Conservation (phyloP, 2,797 vertebrate genomes). For the Oryzias sinensis region DNA sequence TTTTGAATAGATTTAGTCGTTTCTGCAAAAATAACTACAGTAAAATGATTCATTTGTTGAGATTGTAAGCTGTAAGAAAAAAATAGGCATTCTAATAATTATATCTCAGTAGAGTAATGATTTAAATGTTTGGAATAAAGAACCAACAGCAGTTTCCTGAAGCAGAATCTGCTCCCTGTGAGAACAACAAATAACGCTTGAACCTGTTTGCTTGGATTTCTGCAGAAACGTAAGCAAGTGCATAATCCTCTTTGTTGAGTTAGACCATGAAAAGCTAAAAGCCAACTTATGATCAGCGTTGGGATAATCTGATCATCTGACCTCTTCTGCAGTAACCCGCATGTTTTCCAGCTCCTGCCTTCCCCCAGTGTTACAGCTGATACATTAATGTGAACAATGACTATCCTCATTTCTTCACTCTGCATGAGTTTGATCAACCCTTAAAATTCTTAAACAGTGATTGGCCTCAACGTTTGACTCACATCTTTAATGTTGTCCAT, state of each 20-base stretch:
- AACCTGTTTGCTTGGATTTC: slow-evolving; percentile 1
- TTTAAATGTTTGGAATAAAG: too few species aligned
- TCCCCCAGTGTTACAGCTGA: neutral
- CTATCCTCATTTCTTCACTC: slow-evolving; percentile 12
- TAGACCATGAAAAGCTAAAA: slow-evolving; percentile 20
- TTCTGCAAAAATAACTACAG: too few species aligned
- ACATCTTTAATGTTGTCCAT: neutral
- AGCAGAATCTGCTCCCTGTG: neutral
- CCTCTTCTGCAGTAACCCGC: slow-evolving; percentile 42
- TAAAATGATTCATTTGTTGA: too few species aligned
- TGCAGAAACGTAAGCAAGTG: slow-evolving; percentile 8
- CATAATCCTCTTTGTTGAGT: slow-evolving; percentile 32
- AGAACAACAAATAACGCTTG: neutral
- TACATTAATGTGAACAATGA: neutral
- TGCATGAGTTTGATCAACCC: slow-evolving; percentile 12
- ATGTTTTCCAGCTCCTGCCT: slow-evolving; percentile 21
- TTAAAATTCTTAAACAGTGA: slow-evolving; percentile 14
- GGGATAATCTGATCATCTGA: slow-evolving; percentile 47
- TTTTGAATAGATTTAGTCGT: too few species aligned
- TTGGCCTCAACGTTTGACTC: slow-evolving; percentile 4
- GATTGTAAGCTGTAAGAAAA: too few species aligned
- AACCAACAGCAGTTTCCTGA: too few species aligned
- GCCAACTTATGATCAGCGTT: slow-evolving; percentile 41
- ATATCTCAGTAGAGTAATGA: too few species aligned
- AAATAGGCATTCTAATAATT: too few species aligned